These are phyloP conservation scores for Blennius ocellaris DNA, from an alignment of 2,113 vertebrate species.

Conservation along the genomic window DNA sequence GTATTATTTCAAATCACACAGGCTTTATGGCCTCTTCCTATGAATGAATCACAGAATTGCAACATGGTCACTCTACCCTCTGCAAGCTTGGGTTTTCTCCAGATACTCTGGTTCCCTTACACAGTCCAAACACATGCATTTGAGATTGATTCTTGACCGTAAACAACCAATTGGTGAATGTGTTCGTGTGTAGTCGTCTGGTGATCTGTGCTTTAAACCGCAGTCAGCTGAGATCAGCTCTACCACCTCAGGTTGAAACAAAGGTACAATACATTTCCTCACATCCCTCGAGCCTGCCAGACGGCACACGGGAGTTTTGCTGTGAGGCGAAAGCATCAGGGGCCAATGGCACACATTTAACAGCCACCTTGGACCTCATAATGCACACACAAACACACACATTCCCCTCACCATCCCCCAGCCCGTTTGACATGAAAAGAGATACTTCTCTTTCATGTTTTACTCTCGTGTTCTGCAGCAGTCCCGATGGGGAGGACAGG, in stretches of 20 bases:
- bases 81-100: too few relatives aligned
- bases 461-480: not conserved
- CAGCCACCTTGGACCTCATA: slow-evolving; percentile 30
- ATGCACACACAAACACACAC: slow-evolving; percentile 44
- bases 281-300: slow-evolving; percentile 13
- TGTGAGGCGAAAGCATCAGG: slow-evolving; percentile 25
- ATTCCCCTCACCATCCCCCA: slow-evolving; percentile 23
- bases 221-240: not conserved
- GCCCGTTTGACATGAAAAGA: slow-evolving; percentile 6
- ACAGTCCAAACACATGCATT: too few relatives aligned
- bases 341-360: slow-evolving; percentile 12
- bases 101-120: too few relatives aligned
- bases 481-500: slow-evolving; percentile 3
- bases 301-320: slow-evolving; percentile 31
- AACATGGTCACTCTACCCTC: too few relatives aligned
- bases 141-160: too few relatives aligned
- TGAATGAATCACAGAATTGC: too few relatives aligned
- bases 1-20: too few relatives aligned
- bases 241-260: slow-evolving; percentile 14
- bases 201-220: too few relatives aligned
- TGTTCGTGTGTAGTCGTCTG: too few relatives aligned
- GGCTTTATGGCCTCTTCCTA: too few relatives aligned
- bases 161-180: too few relatives aligned
- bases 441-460: slow-evolving; percentile 40
- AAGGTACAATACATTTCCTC: slow-evolving; percentile 15